A percentile compares a stretch with the other conserved stretches of the same genome.
These are phyloP conservation scores for Sebastes fasciatus DNA, from an alignment of 2,113 vertebrate species.

Conservation along the genomic window DNA sequence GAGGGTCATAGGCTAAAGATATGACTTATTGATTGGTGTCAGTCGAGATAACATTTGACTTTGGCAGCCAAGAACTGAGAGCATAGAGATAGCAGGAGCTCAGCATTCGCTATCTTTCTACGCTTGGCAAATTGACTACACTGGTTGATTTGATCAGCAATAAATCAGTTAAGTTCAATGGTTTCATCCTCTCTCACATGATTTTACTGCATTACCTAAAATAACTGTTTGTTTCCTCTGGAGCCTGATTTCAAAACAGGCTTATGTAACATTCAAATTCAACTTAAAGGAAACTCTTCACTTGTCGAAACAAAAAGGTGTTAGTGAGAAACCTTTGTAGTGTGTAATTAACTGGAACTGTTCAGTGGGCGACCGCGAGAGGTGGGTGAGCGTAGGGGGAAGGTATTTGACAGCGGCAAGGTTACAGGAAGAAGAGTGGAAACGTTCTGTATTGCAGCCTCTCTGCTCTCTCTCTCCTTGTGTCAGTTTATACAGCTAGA, in stretches of 20 bases:
- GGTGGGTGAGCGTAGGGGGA: constrained; percentile 35
- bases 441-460: constrained; percentile 60
- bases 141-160: neutral
- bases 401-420: constrained; percentile 57
- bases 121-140: neutral
- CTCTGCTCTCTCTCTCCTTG: constrained; percentile 25
- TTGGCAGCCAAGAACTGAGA: neutral
- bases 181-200: neutral
- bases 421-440: constrained; percentile 73
- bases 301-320: constrained; percentile 10
- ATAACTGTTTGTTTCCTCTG: neutral
- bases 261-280: constrained; percentile 17
- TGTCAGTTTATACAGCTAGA: constrained; percentile 43
- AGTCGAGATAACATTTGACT: constrained; percentile 9
- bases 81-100: neutral
- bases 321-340: constrained; percentile 25
- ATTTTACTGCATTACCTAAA: constrained; percentile 7
- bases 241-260: constrained; percentile 2
- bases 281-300: neutral
- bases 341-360: constrained; percentile 12
- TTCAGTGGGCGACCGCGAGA: neutral
- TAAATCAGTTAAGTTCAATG: neutral
- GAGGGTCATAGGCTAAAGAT: neutral
- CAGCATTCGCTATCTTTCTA: neutral
- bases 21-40: constrained; percentile 7